Base-by-base conservation (phyloP, 2,797 vertebrate genomes). In the Phrynocephalus guinanensis region DNA sequence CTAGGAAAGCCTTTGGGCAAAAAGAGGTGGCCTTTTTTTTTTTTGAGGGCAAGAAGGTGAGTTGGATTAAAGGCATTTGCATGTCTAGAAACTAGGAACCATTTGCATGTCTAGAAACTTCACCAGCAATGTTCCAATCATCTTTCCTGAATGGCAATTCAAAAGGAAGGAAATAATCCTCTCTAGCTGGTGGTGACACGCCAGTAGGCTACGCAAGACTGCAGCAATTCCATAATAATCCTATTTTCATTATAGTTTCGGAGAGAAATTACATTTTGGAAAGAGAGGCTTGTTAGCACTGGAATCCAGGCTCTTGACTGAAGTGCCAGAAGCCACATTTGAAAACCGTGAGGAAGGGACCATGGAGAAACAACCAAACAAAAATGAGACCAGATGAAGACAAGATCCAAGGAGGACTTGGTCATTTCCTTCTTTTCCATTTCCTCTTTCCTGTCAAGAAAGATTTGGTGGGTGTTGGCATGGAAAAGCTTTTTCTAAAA, bases 341-440 rank as follows among this genome's bases (percentile, higher is more conserved):
- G 84, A 68, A 91, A 91, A 86, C 1, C 82, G 84, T 88, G 24
- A 82, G 0, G 24, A 0, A 63, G 0, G 72, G 81, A 82, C 4
- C 68, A 10, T 85, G 93, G 94, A 86, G 18, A 91, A 48, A 93
- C 38, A 44, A 44, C 3, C 3, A 63, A 20, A 63, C 16, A 63
- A 20, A 86, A 28, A 6, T 0, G 85, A 10, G 88, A 84, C 83
- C 73, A 78, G 3, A 70, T 75, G 60, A 91, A 88, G 92, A 28
- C 90, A 90, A 87, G 90, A 89, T 67, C 88, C n/a, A 28, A 91
- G 89, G 80, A 93, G 7, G 3, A 84, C 67, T 93, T 93, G 91
- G 28, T 90, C 30, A 88, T 87, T 56, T 84, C 22, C 16, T 75
- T 84, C 22, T 18, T 75, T 20, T n/a, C 33, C 10, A 80, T 63